Evolutionary conservation across 2,797 vertebrate genomes (phyloP), one percentile per base, ranked within the genome.

Genomic region (Syndactyla subalaris): DNA sequence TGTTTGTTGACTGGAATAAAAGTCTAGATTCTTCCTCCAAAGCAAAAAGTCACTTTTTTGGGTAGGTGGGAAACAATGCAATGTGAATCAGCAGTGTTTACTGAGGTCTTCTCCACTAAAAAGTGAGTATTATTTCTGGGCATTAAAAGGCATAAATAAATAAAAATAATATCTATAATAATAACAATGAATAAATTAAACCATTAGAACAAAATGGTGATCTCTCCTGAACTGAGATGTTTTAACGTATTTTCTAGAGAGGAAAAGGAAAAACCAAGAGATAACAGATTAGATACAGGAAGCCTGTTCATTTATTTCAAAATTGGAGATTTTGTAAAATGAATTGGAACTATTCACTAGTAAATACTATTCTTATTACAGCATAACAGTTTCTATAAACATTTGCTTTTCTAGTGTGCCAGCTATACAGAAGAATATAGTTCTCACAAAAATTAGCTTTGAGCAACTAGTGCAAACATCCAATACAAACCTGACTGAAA

Each of bases 221-320:
- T 85, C 12, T 86, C 39, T 85, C 22, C 54, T 88, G 88, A 87
- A 85, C 43, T 48, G 16, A 70, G 41, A 36, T 62, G 8, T 46
- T 61, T 59, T 30, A 54, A 81, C 52, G 9, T 18, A 52, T 24
- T 87, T 85, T 71, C 10, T 78, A 8, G 8, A 36, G 23, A 80
- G 48, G 57, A 84, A 41, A 74, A 95, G 70, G 77, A 94, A 46
- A 93, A 85, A 89, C n/a, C 43, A 75, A 85, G 80, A 95, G 43
- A 79, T 83, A 85, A 71, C 51, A 83, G 45, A 85, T 96, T 68
- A 65, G 26, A 41, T 93, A 78, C 27, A 94, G 94, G 95, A 95
- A 95, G 65, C 89, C 67, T 91, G 67, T 73, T 81, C 68, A 63
- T 97, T 97, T 97, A 97, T 97, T 97, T 97, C 83, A 96, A 97